Evolutionary conservation across 2,888 invertebrate genomes (phyloP).

Genomic region (Hylaea fasciaria): DNA sequence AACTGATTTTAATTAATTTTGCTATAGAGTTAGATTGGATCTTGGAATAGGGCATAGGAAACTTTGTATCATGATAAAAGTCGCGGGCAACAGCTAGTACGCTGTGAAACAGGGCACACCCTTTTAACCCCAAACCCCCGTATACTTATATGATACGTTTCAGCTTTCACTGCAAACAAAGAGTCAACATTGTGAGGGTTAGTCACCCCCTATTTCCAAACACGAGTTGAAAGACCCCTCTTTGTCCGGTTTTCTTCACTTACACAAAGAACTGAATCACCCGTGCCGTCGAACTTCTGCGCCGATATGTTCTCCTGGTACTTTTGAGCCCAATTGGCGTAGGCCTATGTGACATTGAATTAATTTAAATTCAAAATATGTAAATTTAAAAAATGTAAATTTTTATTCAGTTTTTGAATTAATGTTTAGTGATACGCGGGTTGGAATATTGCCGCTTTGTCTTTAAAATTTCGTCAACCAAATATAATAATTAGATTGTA

Average conservation of each 20-base stretch:
- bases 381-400: neutral
- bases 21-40: too few species aligned
- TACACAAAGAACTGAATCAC: conserved; percentile 29
- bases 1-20: too few species aligned
- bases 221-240: conserved; percentile 22
- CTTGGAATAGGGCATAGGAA: too few species aligned
- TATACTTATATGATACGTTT: too few species aligned
- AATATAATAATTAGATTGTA: too few species aligned
- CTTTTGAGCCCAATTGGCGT: conserved; percentile 12
- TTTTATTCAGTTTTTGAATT: too few species aligned
- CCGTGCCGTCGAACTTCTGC: conserved; percentile 31
- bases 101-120: too few species aligned
- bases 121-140: neutral
- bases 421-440: too few species aligned
- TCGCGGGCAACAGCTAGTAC: too few species aligned
- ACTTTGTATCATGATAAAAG: too few species aligned
- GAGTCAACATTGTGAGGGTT: conserved; percentile 5
- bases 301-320: conserved; percentile 35
- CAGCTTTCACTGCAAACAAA: conserved; percentile 1
- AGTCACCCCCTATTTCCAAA: conserved; percentile 25
- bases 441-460: too few species aligned
- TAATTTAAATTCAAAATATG: neutral
- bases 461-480: too few species aligned
- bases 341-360: conserved; percentile 10
- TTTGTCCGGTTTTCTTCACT: conserved; percentile 20